Percentiles rank a stretch among this genome's conserved stretches.
phyloP scores from a whole-genome alignment of 2,888 invertebrate species.

The Stegophylla sp. region DNA sequence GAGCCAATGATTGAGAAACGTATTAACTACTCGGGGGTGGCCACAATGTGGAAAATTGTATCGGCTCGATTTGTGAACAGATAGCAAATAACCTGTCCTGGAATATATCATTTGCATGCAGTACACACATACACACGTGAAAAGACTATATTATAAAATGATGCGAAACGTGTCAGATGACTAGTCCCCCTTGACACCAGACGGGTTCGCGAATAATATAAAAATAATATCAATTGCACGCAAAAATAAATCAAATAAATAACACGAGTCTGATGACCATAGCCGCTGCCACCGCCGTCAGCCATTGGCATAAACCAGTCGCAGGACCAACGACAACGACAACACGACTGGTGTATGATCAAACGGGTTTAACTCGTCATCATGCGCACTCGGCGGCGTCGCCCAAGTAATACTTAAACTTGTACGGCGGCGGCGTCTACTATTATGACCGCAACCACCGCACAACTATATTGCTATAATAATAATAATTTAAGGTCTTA shows the following conservation, averaged over 20 bases:
- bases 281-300: background rate
- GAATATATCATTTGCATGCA: background rate
- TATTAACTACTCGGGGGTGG: too few relatives aligned
- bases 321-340: background rate
- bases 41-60: too few relatives aligned
- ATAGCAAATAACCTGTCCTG: too few relatives aligned
- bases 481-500: constrained; percentile 4
- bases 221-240: background rate
- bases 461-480: background rate
- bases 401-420: background rate
- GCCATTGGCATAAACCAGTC: constrained; percentile 14
- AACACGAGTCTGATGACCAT: background rate
- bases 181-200: constrained; percentile 53
- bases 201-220: constrained; percentile 19
- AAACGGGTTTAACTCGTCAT: constrained; percentile 47
- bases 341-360: too few relatives aligned
- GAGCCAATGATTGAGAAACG: too few relatives aligned
- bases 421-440: too few relatives aligned
- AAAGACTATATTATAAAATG: background rate
- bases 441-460: too few relatives aligned
- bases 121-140: background rate
- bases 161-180: constrained; percentile 18
- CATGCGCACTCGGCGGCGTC: background rate
- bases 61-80: too few relatives aligned
- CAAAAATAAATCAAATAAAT: constrained; percentile 32